Evolutionary conservation across 2,888 invertebrate genomes (phyloP).

Genomic region (Plemyria rubiginata): DNA sequence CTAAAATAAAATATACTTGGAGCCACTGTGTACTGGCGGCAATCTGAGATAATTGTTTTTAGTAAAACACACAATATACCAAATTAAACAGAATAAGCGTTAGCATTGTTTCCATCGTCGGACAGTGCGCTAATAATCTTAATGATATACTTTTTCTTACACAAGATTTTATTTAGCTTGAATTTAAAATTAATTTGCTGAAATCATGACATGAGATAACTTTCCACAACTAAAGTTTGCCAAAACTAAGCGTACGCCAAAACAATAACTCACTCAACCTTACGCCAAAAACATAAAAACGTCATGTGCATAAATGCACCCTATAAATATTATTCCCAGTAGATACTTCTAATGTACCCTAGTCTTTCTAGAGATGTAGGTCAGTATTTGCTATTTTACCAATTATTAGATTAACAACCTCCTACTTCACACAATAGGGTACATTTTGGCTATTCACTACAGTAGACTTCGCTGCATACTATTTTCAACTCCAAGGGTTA

Average conservation of each 20-base stretch:
- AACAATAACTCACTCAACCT: constrained; percentile 64
- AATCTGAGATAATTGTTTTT: too few species aligned
- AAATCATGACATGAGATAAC: background rate
- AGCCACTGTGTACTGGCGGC: too few species aligned
- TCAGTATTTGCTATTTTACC: constrained; percentile 67
- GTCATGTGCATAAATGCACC: constrained; percentile 82
- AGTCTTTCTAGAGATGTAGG: constrained; percentile 81
- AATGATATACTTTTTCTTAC: too few species aligned
- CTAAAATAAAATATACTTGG: background rate
- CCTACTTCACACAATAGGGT: constrained; percentile 50
- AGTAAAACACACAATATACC: too few species aligned
- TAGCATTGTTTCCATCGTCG: too few species aligned
- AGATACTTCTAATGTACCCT: constrained; percentile 72
- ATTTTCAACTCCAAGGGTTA: constrained; percentile 17
- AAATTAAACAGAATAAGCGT: too few species aligned
- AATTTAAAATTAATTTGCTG: background rate
- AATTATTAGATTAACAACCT: constrained; percentile 52
- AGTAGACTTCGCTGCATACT: background rate
- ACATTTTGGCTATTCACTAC: constrained; percentile 40
- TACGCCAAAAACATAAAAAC: constrained; percentile 81
- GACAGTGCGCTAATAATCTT: too few species aligned
- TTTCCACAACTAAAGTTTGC: constrained; percentile 8
- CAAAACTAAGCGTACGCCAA: constrained; percentile 39
- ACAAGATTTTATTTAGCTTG: too few species aligned
- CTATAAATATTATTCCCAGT: constrained; percentile 81